Conservation (phyloP, 2,888 invertebrate genomes). For the Heliconius sara region DNA sequence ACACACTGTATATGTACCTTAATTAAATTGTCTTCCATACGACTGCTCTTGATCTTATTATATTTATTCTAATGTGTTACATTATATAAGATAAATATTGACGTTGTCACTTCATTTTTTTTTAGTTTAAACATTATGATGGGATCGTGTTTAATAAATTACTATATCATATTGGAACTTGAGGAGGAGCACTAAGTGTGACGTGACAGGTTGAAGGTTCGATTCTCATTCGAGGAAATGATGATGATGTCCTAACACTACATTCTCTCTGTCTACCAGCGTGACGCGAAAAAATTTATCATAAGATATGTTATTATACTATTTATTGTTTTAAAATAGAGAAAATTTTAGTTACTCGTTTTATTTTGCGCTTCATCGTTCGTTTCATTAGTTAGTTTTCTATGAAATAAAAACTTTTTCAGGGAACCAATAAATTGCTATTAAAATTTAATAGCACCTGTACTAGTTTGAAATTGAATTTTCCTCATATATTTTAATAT, state of each 20-base stretch:
- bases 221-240: too few species aligned
- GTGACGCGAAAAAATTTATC: too few species aligned
- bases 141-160: not conserved
- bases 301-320: not conserved
- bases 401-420: not conserved
- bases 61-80: slow-evolving; percentile 34
- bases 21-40: slow-evolving; percentile 46
- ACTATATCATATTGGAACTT: not conserved
- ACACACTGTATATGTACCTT: slow-evolving; percentile 38
- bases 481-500: too few species aligned
- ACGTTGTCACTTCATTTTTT: slow-evolving; percentile 1
- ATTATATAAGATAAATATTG: slow-evolving; percentile 24
- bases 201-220: too few species aligned
- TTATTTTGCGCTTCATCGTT: not conserved
- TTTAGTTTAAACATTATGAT: not conserved
- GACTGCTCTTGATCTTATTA: slow-evolving; percentile 41
- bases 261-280: too few species aligned
- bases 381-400: not conserved
- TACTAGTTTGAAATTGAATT: not conserved
- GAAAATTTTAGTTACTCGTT: not conserved
- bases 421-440: not conserved
- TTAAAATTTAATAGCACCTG: not conserved
- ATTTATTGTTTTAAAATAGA: not conserved
- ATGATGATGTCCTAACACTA: too few species aligned
- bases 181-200: too few species aligned